Evolutionary conservation across 2,797 vertebrate genomes (phyloP).

Genomic region (Galagoides demidoff): DNA sequence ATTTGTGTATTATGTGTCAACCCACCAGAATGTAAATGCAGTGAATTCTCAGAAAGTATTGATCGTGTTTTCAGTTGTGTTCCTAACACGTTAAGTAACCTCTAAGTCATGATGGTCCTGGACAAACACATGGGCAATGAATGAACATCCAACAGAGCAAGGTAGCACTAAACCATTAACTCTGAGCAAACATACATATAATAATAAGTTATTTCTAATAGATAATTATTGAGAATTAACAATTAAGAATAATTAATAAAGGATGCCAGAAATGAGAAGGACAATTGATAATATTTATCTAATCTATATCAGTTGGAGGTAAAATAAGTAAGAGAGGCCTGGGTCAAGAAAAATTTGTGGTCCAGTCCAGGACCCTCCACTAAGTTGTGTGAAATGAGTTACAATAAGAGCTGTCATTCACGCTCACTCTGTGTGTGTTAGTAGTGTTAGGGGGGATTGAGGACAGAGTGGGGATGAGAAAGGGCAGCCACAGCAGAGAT

Average conservation of each 20-base stretch:
- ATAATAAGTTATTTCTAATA: not conserved
- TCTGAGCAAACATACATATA: not conserved
- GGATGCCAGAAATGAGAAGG: not conserved
- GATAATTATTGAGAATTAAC: not conserved
- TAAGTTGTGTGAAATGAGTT: not conserved
- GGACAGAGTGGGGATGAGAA: not conserved
- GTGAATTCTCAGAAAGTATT: not conserved
- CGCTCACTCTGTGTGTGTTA: not conserved
- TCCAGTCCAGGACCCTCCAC: not conserved
- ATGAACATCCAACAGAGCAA: not conserved
- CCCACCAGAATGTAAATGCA: not conserved
- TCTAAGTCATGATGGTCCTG: not conserved
- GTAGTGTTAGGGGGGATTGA: not conserved
- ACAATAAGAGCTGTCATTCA: not conserved
- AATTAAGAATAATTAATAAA: not conserved
- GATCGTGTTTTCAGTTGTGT: not conserved
- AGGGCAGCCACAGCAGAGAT: not conserved
- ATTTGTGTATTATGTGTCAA: not conserved
- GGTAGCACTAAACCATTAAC: not conserved
- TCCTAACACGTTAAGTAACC: not conserved
- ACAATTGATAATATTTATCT: not conserved
- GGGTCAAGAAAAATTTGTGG: not conserved
- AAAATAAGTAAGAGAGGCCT: not conserved
- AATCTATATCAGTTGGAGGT: not conserved
- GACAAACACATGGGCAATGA: not conserved